Evolutionary conservation across 2,113 vertebrate genomes (phyloP).

Genomic region (Haemorhous mexicanus): DNA sequence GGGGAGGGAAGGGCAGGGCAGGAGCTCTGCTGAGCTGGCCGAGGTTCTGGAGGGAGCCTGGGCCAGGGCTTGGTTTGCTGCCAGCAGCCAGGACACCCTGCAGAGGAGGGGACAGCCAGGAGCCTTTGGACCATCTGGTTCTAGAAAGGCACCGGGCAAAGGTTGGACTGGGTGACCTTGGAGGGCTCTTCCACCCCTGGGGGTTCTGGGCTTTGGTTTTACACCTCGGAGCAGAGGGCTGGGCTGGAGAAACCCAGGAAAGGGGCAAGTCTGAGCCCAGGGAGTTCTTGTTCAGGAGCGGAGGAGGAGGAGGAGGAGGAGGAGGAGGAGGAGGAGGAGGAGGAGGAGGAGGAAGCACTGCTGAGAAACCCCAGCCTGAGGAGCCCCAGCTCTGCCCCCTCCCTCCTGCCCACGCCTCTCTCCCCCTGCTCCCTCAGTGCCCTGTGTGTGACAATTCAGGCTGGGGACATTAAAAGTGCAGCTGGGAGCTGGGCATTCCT

Average conservation of each 20-base stretch:
- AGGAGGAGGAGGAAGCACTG: not conserved
- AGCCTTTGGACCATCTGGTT: not conserved
- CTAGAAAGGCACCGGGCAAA: not conserved
- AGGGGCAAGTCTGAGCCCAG: not conserved
- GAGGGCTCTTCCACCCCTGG: not conserved
- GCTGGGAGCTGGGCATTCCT: not conserved
- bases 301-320: not conserved
- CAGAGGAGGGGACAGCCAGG: not conserved
- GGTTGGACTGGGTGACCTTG: not conserved
- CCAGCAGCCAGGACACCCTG: not conserved
- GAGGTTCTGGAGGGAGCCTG: not conserved
- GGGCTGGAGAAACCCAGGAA: not conserved
- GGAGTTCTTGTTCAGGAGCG: not conserved
- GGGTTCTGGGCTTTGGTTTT: not conserved
- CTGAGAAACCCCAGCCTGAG: not conserved
- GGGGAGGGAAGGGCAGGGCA: not conserved
- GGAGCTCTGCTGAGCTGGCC: accelerated
- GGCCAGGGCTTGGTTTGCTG: not conserved
- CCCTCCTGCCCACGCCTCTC: not conserved
- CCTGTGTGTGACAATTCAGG: not conserved
- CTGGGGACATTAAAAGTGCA: not conserved
- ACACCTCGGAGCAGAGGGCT: not conserved
- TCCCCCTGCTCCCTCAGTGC: not conserved
- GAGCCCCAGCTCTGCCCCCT: not conserved
- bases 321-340: not conserved